Conservation (phyloP, 2,113 vertebrate genomes). For the Furnarius figulus region DNA sequence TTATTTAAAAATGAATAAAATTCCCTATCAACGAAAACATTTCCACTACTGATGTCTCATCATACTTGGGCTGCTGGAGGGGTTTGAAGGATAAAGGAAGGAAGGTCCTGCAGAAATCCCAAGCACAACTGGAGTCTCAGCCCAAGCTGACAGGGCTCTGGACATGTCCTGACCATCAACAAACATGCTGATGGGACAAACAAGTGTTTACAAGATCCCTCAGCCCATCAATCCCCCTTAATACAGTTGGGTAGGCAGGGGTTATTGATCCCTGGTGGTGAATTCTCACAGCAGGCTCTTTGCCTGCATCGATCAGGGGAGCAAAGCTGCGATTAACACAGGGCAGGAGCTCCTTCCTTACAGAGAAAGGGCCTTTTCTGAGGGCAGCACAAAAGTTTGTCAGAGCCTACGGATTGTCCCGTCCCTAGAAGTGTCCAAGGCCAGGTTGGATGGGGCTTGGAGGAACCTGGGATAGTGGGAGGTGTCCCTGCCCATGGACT, state of each 20-base stretch:
- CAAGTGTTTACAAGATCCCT: constrained; percentile 33
- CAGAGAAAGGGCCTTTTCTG: not conserved
- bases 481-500: too few species aligned
- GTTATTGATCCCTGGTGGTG: constrained; percentile 13
- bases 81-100: not conserved
- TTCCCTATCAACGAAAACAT: not conserved
- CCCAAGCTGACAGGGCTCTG: not conserved
- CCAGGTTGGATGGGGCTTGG: too few species aligned
- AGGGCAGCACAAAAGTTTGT: not conserved
- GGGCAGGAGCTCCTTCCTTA: not conserved
- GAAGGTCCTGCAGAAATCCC: not conserved
- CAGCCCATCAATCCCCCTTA: constrained; percentile 29
- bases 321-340: not conserved
- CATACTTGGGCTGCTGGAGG: not conserved
- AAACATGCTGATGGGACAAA: constrained; percentile 46
- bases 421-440: too few species aligned
- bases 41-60: not conserved
- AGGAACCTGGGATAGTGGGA: not conserved
- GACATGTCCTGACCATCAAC: not conserved
- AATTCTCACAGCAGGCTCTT: constrained; percentile 11
- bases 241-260: constrained; percentile 10
- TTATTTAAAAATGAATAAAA: not conserved
- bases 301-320: not conserved
- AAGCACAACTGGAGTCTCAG: not conserved
- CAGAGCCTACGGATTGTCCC: too few species aligned